A percentile compares a stretch with the other conserved stretches of the same genome.
phyloP scores from a whole-genome alignment of 2,888 invertebrate genomes.

The Bruchidius siliquastri region DNA sequence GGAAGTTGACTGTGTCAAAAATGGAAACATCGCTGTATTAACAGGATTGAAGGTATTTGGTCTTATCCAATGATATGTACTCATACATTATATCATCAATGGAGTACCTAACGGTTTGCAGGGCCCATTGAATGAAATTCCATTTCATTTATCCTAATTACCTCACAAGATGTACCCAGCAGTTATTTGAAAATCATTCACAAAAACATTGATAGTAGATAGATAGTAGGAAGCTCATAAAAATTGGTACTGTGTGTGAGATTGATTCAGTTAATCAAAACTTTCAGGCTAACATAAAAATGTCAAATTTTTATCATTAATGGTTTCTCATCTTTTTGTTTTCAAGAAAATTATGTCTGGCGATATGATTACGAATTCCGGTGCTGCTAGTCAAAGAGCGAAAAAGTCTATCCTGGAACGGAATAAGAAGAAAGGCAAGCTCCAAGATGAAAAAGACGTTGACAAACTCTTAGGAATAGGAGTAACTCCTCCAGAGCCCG shows the following conservation, averaged over 20 bases:
- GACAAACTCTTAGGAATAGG: slow-evolving; percentile 51
- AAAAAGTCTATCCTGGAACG: slow-evolving; percentile 47
- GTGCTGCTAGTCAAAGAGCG: slow-evolving; percentile 56
- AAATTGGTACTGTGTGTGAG: too few species aligned
- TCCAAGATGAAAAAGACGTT: slow-evolving; percentile 33
- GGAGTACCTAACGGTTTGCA: too few species aligned
- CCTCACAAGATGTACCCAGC: too few species aligned
- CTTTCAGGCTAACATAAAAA: too few species aligned
- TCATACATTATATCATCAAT: too few species aligned
- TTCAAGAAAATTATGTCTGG: slow-evolving; percentile 59
- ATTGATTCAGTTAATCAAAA: too few species aligned
- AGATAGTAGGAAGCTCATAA: too few species aligned
- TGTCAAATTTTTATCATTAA: too few species aligned
- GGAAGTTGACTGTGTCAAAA: slow-evolving; percentile 60
- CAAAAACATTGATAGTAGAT: too few species aligned
- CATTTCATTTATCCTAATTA: too few species aligned
- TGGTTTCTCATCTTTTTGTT: slow-evolving; percentile 6
- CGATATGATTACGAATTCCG: slow-evolving; percentile 64
- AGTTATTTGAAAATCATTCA: too few species aligned
- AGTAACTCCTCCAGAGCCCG: slow-evolving; percentile 82
- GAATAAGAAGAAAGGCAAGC: slow-evolving; percentile 24
- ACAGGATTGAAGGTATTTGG: slow-evolving; percentile 71
- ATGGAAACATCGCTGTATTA: slow-evolving; percentile 87
- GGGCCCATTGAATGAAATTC: too few species aligned
- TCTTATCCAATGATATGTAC: not conserved